Percentiles rank a stretch among this genome's conserved stretches.
phyloP scores from a whole-genome alignment of 2,797 vertebrate genomes.

The Hephaestus fuliginosus region DNA sequence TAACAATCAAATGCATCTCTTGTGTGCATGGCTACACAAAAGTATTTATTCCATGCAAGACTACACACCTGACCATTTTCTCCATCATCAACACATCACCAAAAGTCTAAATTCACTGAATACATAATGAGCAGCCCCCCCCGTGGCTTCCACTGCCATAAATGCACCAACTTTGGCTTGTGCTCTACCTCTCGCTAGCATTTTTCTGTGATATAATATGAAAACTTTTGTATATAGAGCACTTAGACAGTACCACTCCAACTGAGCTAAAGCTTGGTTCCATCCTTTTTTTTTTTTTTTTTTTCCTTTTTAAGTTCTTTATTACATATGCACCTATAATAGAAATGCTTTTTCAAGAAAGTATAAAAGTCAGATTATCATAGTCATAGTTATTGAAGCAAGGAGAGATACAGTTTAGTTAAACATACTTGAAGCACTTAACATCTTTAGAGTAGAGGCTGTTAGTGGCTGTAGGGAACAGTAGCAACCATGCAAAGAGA shows the following conservation, averaged over 20 bases:
- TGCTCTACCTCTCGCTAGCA: neutral
- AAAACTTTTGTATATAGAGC: neutral
- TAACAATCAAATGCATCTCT: constrained; percentile 50
- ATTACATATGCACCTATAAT: neutral
- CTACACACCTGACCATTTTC: constrained; percentile 37
- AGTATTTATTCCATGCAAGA: constrained; percentile 31
- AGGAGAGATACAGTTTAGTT: neutral
- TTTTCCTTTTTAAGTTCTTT: too few relatives aligned
- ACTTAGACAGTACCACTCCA: neutral
- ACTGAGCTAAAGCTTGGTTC: neutral
- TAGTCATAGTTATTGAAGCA: neutral
- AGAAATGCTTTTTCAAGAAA: constrained; percentile 9
- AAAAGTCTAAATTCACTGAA: constrained; percentile 49
- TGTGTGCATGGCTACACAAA: constrained; percentile 39
- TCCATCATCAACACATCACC: constrained; percentile 9
- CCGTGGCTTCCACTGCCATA: neutral
- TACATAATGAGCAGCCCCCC: constrained; percentile 7
- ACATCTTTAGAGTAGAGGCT: constrained; percentile 10
- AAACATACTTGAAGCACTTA: neutral
- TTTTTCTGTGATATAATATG: neutral
- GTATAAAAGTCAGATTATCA: neutral
- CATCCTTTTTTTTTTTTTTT: too few relatives aligned
- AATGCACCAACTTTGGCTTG: neutral
- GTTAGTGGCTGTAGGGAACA: neutral
- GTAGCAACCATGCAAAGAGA: constrained; percentile 18